Evolutionary conservation across 2,113 vertebrate species (phyloP).

Genomic region (Epinephelus cyanopodus): DNA sequence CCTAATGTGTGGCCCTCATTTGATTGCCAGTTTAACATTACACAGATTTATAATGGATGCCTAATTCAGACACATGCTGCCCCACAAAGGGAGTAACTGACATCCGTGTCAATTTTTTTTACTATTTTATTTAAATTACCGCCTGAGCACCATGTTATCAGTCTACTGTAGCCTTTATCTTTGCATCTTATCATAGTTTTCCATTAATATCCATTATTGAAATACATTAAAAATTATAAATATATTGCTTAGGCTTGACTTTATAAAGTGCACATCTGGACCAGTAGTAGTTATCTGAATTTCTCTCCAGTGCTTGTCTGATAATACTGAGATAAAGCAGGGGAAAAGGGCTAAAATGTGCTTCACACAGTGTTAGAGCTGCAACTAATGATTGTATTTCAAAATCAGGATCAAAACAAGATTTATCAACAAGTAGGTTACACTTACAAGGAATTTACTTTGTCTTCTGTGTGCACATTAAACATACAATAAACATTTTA

Average conservation of each 20-base stretch:
- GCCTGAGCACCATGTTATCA: not conserved
- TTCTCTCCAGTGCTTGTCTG: not conserved
- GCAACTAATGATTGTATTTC: not conserved
- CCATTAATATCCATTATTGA: not conserved
- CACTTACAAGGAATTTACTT: no score
- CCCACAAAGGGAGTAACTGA: conserved; percentile 41
- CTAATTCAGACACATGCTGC: conserved; percentile 49
- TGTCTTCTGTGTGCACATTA: no score
- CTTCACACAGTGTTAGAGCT: not conserved
- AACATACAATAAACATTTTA: no score
- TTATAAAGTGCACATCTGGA: not conserved
- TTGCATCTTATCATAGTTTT: not conserved
- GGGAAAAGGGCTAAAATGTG: not conserved
- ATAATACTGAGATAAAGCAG: not conserved
- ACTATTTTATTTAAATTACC: not conserved
- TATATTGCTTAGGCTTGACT: not conserved
- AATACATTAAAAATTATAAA: not conserved
- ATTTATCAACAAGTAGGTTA: no score
- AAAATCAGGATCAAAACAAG: no score
- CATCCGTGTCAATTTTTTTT: conserved; percentile 12
- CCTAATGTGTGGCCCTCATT: conserved; percentile 22
- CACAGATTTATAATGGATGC: conserved; percentile 35
- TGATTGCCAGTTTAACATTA: conserved; percentile 28
- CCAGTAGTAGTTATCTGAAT: not conserved
- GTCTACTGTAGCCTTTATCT: conserved; percentile 5